Conservation (phyloP, 2,113 vertebrate genomes). For the Protobothrops mucrosquamatus region DNA sequence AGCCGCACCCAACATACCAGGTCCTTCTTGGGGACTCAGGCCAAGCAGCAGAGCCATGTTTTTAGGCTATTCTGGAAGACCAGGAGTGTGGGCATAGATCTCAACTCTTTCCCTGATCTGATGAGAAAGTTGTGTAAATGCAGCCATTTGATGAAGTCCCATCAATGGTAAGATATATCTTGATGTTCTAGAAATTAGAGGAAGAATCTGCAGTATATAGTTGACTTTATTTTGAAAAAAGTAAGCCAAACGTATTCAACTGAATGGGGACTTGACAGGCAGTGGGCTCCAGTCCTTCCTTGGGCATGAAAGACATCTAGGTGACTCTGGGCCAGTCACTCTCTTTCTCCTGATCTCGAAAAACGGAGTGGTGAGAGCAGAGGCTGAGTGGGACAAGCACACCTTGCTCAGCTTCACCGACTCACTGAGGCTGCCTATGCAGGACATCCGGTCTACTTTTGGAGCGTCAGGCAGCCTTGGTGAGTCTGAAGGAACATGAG, state of each 20-base stretch:
- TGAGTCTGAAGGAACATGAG: no score
- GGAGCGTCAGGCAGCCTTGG: no score
- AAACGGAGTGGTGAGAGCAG: no score
- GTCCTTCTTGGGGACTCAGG: background rate
- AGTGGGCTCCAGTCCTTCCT: background rate
- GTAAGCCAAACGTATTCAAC: background rate
- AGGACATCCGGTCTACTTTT: no score
- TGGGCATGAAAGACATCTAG: background rate
- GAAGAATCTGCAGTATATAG: background rate
- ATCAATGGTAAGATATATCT: background rate
- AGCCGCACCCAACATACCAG: no score
- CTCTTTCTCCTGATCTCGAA: background rate
- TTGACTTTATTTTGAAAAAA: background rate
- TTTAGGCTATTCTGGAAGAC: background rate
- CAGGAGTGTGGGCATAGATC: background rate
- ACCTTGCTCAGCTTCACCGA: no score
- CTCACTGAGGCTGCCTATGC: no score
- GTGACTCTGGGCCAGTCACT: background rate
- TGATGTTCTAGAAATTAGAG: background rate
- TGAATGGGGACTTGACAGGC: background rate
- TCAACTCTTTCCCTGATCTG: background rate
- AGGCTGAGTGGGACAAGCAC: no score
- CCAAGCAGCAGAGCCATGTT: background rate
- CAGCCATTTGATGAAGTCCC: background rate
- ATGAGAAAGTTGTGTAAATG: background rate